phyloP scores from a whole-genome alignment of 2,888 invertebrate species.

The Malthinus seriepunctatus region DNA sequence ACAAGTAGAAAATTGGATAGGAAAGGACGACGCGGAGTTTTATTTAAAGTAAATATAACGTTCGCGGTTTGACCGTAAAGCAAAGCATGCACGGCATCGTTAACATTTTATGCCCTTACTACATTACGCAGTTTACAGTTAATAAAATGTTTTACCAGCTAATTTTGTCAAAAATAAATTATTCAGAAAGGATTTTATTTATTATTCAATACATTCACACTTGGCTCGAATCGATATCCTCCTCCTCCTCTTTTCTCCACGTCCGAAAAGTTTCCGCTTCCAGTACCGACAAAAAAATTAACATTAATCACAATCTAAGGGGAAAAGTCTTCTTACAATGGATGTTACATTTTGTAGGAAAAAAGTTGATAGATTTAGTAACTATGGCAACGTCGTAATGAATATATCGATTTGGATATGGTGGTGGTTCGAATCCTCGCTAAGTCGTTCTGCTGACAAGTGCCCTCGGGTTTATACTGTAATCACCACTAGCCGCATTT shows the following conservation, averaged over 20 bases:
- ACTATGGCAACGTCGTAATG: constrained; percentile 31
- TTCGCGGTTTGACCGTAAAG: constrained; percentile 17
- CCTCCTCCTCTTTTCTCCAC: too few species aligned
- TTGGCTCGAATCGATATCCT: too few species aligned
- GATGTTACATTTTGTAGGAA: not conserved
- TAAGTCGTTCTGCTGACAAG: constrained; percentile 22
- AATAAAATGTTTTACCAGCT: constrained; percentile 9
- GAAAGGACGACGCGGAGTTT: not conserved
- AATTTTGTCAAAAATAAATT: constrained; percentile 10
- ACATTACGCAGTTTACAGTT: constrained; percentile 14
- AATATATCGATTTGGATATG: constrained; percentile 31
- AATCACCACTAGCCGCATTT: constrained; percentile 26
- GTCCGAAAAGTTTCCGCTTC: too few species aligned
- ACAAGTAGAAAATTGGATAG: constrained; percentile 20
- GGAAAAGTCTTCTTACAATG: not conserved
- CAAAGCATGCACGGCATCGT: constrained; percentile 14
- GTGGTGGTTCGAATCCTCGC: constrained; percentile 18
- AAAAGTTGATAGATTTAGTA: not conserved
- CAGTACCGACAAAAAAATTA: too few species aligned
- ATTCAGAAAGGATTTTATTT: not conserved
- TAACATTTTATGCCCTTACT: constrained; percentile 17
- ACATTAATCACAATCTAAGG: too few species aligned
- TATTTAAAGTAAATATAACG: constrained; percentile 10
- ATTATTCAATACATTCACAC: not conserved
- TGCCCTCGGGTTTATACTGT: constrained; percentile 21